Percentiles rank a stretch among this genome's conserved stretches.
These are phyloP conservation scores for Anastatus disparis DNA, from an alignment of 1,140 invertebrate species.

Conservation along the genomic window DNA sequence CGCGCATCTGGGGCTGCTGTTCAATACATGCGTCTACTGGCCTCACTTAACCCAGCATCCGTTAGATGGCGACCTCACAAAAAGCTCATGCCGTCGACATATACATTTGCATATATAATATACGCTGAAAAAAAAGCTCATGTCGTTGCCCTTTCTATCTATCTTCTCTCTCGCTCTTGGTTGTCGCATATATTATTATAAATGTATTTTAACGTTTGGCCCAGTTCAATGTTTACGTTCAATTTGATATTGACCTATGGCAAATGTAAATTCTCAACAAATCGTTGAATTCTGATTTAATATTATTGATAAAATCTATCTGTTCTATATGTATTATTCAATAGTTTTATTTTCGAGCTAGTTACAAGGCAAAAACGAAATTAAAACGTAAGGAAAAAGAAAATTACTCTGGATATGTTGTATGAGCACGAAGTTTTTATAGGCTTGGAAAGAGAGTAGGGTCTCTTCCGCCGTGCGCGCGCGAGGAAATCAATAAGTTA, in stretches of 20 bases:
- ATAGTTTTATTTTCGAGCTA: no score
- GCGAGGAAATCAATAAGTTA: conserved; percentile 31
- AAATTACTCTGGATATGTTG: no score
- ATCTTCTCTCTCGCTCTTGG: not conserved
- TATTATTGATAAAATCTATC: no score
- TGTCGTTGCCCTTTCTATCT: conserved; percentile 18
- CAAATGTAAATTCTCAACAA: no score
- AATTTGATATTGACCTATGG: no score
- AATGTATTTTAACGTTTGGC: not conserved
- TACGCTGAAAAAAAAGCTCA: conserved; percentile 26
- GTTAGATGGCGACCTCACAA: conserved; percentile 40
- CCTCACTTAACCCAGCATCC: conserved; percentile 56
- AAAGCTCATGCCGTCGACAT: no score
- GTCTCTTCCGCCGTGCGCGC: conserved; percentile 1
- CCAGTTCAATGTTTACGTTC: no score
- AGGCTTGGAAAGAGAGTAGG: not conserved
- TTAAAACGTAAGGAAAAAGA: no score
- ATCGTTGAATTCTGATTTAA: no score
- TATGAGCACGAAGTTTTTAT: not conserved
- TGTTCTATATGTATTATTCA: no score
- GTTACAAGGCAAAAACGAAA: no score
- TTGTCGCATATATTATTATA: conserved; percentile 3
- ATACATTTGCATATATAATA: no score
- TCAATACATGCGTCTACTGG: conserved; percentile 64
- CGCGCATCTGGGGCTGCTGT: conserved; percentile 66